Evolutionary conservation across 2,113 vertebrate species (phyloP).

Genomic region (Notechis scutatus): DNA sequence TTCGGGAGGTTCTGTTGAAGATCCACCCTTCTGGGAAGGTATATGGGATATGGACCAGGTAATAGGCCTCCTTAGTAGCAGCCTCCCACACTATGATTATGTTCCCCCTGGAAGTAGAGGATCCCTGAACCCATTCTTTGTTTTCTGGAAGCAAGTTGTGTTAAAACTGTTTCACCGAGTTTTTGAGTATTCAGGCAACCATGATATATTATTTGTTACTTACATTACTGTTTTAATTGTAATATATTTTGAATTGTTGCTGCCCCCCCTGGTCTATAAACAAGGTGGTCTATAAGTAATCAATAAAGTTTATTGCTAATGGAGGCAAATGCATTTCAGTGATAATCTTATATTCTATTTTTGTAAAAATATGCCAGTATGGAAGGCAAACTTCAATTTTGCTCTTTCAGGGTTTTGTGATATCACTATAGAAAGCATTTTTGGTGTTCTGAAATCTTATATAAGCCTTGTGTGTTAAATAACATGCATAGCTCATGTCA

Average conservation of each 20-base stretch:
- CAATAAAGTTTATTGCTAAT: neutral
- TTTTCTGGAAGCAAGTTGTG: no score
- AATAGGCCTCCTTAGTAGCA: neutral
- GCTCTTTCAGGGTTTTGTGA: neutral
- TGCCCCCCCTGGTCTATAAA: neutral
- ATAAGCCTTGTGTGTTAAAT: neutral
- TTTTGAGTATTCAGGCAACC: neutral
- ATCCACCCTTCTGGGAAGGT: neutral
- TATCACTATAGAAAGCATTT: neutral
- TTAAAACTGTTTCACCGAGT: neutral
- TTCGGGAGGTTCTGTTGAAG: neutral
- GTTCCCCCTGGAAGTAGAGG: no score
- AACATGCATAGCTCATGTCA: slow-evolving; percentile 3
- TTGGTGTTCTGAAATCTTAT: neutral
- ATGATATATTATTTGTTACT: neutral
- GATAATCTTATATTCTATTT: neutral
- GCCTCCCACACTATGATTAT: neutral
- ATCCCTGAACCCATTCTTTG: no score
- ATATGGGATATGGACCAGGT: neutral
- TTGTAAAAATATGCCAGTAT: neutral
- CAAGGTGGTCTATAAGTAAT: neutral
- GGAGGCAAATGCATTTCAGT: neutral
- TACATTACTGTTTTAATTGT: neutral
- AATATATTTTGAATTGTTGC: neutral
- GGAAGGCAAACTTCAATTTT: neutral